phyloP scores from a whole-genome alignment of 2,113 vertebrate genomes.

The Propithecus coquereli region DNA sequence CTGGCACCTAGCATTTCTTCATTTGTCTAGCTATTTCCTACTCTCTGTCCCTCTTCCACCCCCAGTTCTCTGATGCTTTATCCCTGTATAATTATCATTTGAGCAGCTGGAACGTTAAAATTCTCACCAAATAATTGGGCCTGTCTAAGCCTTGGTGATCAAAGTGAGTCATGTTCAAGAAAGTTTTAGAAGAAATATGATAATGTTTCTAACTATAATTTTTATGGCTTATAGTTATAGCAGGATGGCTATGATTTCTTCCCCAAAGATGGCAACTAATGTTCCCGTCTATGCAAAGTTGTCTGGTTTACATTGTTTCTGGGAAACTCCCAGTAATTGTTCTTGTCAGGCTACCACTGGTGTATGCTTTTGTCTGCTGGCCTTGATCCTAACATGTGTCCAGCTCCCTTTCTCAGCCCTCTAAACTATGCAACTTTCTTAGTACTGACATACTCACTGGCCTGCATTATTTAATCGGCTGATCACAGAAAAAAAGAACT shows the following conservation, averaged over 20 bases:
- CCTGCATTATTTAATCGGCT: not conserved
- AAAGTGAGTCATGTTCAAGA: not conserved
- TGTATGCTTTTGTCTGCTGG: not conserved
- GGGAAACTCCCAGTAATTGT: not conserved
- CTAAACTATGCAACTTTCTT: not conserved
- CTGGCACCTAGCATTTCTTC: not conserved
- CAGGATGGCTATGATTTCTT: not conserved
- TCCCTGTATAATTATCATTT: not conserved
- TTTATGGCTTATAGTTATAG: not conserved
- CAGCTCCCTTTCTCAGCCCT: constrained; percentile 32
- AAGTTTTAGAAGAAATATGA: not conserved
- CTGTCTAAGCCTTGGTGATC: not conserved
- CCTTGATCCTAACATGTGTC: not conserved
- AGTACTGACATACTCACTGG: not conserved
- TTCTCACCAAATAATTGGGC: not conserved
- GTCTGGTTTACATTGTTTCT: not conserved
- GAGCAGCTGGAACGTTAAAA: constrained; percentile 9
- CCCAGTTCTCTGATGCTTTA: not conserved
- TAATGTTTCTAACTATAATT: not conserved
- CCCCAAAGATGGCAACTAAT: not conserved
- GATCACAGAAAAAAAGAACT: constrained; percentile 20
- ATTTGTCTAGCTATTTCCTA: not conserved
- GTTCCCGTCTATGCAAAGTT: not conserved
- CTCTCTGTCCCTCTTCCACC: not conserved
- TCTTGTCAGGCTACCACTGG: not conserved